phyloP scores from a whole-genome alignment of 2,113 vertebrate genomes.

The Aegithalos caudatus region DNA sequence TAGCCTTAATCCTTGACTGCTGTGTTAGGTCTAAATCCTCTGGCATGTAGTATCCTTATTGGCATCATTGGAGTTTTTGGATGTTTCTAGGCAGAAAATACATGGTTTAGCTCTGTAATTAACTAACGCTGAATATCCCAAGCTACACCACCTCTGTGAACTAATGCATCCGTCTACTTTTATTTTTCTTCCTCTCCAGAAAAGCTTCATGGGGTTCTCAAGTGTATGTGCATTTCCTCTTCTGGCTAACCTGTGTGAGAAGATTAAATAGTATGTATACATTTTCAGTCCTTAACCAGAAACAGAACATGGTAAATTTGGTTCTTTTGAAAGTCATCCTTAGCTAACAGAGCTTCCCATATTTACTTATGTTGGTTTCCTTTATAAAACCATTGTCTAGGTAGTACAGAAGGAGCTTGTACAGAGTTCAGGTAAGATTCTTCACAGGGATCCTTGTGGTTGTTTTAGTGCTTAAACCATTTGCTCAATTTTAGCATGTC shows the following conservation, averaged over 20 bases:
- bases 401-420: background rate
- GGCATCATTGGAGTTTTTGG: background rate
- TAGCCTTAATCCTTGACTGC: background rate
- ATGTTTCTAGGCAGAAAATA: background rate
- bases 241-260: conserved; percentile 68
- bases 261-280: conserved; percentile 72
- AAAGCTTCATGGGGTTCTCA: background rate
- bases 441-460: background rate
- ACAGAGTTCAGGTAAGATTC: background rate
- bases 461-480: background rate
- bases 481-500: background rate
- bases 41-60: background rate
- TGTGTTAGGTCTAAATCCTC: background rate
- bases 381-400: background rate
- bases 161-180: background rate
- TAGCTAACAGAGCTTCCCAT: background rate
- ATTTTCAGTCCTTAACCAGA: background rate
- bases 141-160: background rate
- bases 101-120: background rate
- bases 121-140: background rate
- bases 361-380: background rate
- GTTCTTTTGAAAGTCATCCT: background rate
- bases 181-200: conserved; percentile 52
- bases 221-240: conserved; percentile 69
- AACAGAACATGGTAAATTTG: background rate